phyloP scores from a whole-genome alignment of 2,888 invertebrate species.

The Cyrtodaria siliqua region DNA sequence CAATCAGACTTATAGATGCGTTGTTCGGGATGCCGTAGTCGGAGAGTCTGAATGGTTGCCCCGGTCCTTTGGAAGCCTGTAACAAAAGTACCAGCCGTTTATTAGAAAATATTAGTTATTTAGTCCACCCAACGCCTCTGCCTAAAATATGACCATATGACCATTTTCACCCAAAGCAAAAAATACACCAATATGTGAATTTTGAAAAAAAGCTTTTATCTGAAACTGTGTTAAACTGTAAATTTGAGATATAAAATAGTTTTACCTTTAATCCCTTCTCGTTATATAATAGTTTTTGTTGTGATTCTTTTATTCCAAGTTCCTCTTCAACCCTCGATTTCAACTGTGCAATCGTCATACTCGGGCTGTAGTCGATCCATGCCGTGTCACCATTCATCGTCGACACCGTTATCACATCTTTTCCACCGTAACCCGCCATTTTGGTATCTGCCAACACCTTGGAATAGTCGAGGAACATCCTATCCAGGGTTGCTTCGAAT shows the following conservation, averaged over 20 bases:
- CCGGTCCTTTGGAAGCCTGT: constrained; percentile 21
- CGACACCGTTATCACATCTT: constrained; percentile 43
- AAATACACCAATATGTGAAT: too few species aligned
- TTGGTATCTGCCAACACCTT: constrained; percentile 31
- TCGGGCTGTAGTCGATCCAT: constrained; percentile 37
- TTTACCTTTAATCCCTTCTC: constrained; percentile 48
- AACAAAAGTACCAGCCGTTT: too few species aligned
- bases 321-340: constrained; percentile 40
- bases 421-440: constrained; percentile 11
- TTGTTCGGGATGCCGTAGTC: constrained; percentile 40
- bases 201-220: too few species aligned
- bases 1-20: constrained; percentile 36
- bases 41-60: constrained; percentile 19
- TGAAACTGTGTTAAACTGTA: too few species aligned
- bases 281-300: constrained; percentile 53
- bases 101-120: too few species aligned
- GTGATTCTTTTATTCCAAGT: constrained; percentile 26
- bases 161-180: too few species aligned
- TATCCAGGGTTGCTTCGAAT: constrained; percentile 45
- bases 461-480: constrained; percentile 57
- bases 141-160: too few species aligned
- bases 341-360: constrained; percentile 35
- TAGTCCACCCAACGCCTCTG: too few species aligned
- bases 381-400: constrained; percentile 61
- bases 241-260: too few species aligned